phyloP scores from a whole-genome alignment of 2,888 invertebrate species.

The Incurvaria masculella region DNA sequence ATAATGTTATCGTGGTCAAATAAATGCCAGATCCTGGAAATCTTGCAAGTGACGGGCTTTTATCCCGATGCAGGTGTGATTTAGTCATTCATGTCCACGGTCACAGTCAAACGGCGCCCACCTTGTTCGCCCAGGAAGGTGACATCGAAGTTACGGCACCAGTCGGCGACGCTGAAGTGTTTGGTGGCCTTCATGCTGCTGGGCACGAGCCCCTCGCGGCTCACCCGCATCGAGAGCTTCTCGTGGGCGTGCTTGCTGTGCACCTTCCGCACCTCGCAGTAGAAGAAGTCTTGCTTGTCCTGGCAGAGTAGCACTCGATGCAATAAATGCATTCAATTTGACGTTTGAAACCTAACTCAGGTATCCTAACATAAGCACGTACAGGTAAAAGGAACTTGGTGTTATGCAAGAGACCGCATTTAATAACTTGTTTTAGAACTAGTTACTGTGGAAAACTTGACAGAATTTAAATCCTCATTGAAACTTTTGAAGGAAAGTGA shows the following conservation, averaged over 20 bases:
- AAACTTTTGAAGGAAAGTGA: neutral
- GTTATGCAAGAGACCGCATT: too few relatives aligned
- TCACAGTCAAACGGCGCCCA: conserved; percentile 25
- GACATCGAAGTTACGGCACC: conserved; percentile 94
- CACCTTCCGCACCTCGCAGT: conserved; percentile 77
- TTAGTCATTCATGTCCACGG: neutral
- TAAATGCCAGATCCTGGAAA: too few relatives aligned
- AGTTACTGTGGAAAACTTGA: too few relatives aligned
- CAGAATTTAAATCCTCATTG: neutral
- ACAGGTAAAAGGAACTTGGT: too few relatives aligned
- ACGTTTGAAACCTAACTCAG: too few relatives aligned
- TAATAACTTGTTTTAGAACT: too few relatives aligned
- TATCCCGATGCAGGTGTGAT: neutral
- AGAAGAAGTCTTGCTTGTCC: conserved; percentile 76
- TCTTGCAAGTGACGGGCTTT: neutral
- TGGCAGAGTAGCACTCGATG: too few relatives aligned
- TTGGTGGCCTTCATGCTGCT: conserved; percentile 83
- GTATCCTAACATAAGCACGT: too few relatives aligned
- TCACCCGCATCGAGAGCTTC: conserved; percentile 77
- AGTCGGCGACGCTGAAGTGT: conserved; percentile 83
- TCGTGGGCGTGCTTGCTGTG: conserved; percentile 88
- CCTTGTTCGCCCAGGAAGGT: conserved; percentile 94
- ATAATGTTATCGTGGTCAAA: too few relatives aligned
- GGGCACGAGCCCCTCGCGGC: conserved; percentile 76
- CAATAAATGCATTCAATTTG: too few relatives aligned